A percentile compares a stretch with the other conserved stretches of the same genome.
Conservation (phyloP, 2,888 invertebrate genomes). For the Pimpla rufipes region DNA sequence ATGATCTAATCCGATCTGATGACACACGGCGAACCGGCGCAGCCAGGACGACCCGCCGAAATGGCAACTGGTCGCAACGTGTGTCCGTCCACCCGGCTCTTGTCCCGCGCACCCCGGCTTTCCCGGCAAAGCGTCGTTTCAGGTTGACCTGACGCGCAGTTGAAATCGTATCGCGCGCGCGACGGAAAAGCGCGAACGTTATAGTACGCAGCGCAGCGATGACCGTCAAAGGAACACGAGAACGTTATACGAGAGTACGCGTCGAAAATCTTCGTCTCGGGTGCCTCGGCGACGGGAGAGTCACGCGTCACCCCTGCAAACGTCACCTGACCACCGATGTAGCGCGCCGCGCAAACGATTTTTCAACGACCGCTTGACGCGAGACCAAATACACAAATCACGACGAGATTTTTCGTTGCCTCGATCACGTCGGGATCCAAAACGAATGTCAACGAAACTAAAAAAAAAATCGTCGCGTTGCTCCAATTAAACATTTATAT, state of each 20-base stretch:
- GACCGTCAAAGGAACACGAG: constrained; percentile 1
- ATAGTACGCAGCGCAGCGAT: neutral
- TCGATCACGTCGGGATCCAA: no score
- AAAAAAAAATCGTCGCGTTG: no score
- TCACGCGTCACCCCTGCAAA: neutral
- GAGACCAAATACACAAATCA: no score
- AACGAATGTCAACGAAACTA: no score
- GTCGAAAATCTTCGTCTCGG: constrained; percentile 9
- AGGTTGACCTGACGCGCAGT: constrained; percentile 14
- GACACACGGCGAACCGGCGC: neutral
- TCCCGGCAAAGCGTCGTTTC: neutral
- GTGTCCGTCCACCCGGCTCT: neutral
- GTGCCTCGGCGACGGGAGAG: no score
- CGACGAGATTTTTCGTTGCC: no score
- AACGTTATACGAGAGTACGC: constrained; percentile 8
- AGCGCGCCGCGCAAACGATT: no score
- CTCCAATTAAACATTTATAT: no score
- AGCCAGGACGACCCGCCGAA: neutral
- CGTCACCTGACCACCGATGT: neutral
- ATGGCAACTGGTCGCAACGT: neutral
- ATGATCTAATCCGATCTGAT: neutral
- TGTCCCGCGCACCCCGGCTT: neutral
- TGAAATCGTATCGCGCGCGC: constrained; percentile 5
- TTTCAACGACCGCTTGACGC: no score
- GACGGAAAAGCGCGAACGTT: neutral